These are phyloP conservation scores for Lasioglossum zephyrum DNA, from an alignment of 2,888 invertebrate genomes.

Conservation along the genomic window DNA sequence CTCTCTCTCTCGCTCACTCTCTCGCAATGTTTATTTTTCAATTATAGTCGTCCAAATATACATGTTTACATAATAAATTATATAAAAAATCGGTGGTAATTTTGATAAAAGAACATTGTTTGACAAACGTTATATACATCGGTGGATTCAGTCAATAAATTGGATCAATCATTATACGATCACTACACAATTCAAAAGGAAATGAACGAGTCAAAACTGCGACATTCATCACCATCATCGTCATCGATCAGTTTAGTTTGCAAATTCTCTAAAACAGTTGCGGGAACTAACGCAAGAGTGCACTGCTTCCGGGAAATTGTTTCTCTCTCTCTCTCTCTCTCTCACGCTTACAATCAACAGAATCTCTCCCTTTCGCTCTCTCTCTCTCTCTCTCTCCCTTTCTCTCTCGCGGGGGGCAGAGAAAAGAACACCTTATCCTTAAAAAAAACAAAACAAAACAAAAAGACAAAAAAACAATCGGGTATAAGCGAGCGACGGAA, in stretches of 20 bases:
- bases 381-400: background rate
- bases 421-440: background rate
- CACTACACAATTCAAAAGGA: slow-evolving; percentile 70
- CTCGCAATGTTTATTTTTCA: slow-evolving; percentile 83
- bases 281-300: slow-evolving; percentile 82
- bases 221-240: slow-evolving; percentile 66
- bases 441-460: background rate
- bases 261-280: slow-evolving; percentile 82
- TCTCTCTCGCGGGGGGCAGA: background rate
- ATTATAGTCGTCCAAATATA: slow-evolving; percentile 83
- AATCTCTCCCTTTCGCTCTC: background rate
- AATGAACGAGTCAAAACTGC: slow-evolving; percentile 64
- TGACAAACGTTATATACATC: slow-evolving; percentile 82
- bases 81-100: slow-evolving; percentile 82
- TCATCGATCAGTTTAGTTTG: slow-evolving; percentile 61
- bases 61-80: slow-evolving; percentile 84
- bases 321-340: background rate
- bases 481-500: background rate
- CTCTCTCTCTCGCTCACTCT: slow-evolving; percentile 75
- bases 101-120: slow-evolving; percentile 81
- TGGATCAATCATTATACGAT: slow-evolving; percentile 64
- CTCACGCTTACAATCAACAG: background rate
- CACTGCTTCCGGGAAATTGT: slow-evolving; percentile 66
- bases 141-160: slow-evolving; percentile 79
- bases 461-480: background rate